Evolutionary conservation across 2,113 vertebrate species (phyloP), one percentile per base, ranked within the genome.

Genomic region (Urocolius indicus): DNA sequence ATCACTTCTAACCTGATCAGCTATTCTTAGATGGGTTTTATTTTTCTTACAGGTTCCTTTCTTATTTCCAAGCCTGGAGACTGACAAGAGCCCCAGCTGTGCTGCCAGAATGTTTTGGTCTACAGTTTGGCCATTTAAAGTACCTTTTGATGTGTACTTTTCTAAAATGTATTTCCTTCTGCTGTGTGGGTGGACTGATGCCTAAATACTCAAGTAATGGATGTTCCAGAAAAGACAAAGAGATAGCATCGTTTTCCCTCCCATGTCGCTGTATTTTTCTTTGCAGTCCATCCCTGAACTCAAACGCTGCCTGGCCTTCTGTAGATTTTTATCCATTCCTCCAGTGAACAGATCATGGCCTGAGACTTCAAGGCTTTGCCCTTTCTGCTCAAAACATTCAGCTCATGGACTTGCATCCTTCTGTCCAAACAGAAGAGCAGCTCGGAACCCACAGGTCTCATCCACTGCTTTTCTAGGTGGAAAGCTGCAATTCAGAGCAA

Each of bases 81-180:
- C 80, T 71, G 87, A 91, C 72, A 84, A 55, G n/a, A 67, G 59
- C 78, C 63, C 73, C 66, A 55, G 46, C 89, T 78, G 73, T 21
- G 9, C 14, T 59, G 62, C 81, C 51, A 74, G 82, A 80, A 74
- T 57, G 18, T 63, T 51, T 80, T 88, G 85, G 74, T 62, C 81
- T 32, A 82, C 86, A 51, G 29, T 87, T 83, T 61, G 90, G 62
- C 54, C 58, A 89, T 93, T 95, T 92, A 87, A 94, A 94, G 95
- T 16, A 77, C 41, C 84, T 90, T 77, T 43, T 66, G 58, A 80
- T 85, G 49, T 16, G 23, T 67, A 36, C 36, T 92, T 92, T 76
- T 73, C 90, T 72, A 55, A 17, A 90, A 75, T 84, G 41, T 10
- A 82, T 78, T 87, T 76, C 85, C 74, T 57, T 13, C 30, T 65